A percentile compares a stretch with the other conserved stretches of the same genome.
These are phyloP conservation scores for Natrix natrix DNA, from an alignment of 2,797 vertebrate species.

Conservation along the genomic window DNA sequence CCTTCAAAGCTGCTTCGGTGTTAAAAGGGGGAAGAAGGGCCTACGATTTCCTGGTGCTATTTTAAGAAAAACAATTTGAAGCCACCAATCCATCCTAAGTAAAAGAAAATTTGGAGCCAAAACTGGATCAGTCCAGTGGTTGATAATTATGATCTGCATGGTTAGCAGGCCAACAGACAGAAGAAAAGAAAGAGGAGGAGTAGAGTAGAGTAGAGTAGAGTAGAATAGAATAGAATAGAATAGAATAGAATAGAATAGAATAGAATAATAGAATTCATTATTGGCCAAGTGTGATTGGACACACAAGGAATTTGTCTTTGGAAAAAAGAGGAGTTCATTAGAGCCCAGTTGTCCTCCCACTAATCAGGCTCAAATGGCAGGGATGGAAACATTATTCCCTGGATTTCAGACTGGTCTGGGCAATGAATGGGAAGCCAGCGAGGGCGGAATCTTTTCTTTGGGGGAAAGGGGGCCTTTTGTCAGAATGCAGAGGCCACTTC, in stretches of 20 bases:
- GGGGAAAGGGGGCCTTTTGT: fast-evolving
- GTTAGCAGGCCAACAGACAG: no score
- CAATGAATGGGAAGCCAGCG: neutral
- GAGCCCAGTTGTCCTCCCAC: neutral
- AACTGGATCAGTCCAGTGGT: neutral
- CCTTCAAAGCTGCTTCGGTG: neutral
- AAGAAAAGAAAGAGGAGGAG: neutral
- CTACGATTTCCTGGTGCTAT: neutral
- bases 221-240: no score
- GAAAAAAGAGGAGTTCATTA: no score
- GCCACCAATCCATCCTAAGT: neutral
- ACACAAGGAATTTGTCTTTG: no score
- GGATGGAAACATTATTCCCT: neutral
- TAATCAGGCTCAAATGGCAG: neutral
- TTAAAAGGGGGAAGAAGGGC: no score
- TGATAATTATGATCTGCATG: no score
- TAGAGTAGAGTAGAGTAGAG: no score
- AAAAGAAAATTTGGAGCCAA: neutral
- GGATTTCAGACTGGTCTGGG: no score
- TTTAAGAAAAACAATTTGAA: neutral
- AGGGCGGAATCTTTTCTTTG: neutral
- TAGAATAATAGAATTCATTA: no score
- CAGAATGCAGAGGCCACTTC: neutral
- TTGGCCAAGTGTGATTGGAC: no score
- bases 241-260: no score